Percentiles rank a stretch among this genome's conserved stretches.
phyloP scores from a whole-genome alignment of 2,113 vertebrate species.

The Pogona vitticeps region DNA sequence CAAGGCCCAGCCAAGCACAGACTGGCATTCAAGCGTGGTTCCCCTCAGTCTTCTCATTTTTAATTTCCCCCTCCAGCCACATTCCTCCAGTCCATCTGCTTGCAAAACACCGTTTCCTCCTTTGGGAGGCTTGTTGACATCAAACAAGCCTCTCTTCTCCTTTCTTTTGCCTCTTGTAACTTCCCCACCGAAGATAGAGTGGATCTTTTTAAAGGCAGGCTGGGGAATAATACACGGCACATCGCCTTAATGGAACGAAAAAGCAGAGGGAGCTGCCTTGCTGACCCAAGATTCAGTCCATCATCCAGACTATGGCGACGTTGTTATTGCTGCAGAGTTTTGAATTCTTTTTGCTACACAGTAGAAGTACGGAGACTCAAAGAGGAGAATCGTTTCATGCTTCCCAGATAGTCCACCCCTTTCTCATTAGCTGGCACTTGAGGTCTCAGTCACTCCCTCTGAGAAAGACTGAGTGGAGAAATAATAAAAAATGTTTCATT shows the following conservation, averaged over 20 bases:
- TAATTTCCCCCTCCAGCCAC: slow-evolving; percentile 50
- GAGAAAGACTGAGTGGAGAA: too few relatives aligned
- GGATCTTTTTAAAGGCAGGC: not conserved
- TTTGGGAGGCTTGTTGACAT: fast-evolving
- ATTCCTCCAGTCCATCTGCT: slow-evolving; percentile 47
- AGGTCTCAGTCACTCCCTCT: too few relatives aligned
- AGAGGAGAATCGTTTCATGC: too few relatives aligned
- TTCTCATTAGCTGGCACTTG: too few relatives aligned
- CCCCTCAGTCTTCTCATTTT: slow-evolving; percentile 45
- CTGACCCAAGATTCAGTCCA: too few relatives aligned
- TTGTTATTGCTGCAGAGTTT: too few relatives aligned
- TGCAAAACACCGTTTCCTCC: not conserved
- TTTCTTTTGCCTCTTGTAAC: not conserved
- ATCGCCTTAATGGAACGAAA: not conserved
- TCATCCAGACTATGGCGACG: too few relatives aligned
- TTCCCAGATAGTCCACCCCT: too few relatives aligned
- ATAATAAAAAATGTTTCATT: too few relatives aligned
- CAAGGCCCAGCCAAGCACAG: slow-evolving; percentile 61
- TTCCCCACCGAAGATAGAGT: not conserved
- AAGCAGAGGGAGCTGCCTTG: too few relatives aligned
- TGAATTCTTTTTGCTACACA: too few relatives aligned
- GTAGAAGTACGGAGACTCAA: too few relatives aligned
- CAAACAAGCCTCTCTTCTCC: not conserved
- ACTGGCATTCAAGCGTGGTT: slow-evolving; percentile 43
- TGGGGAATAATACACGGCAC: not conserved